phyloP scores from a whole-genome alignment of 53 echinoderm and acorn worm genomes.

The Patiria pectinifera region DNA sequence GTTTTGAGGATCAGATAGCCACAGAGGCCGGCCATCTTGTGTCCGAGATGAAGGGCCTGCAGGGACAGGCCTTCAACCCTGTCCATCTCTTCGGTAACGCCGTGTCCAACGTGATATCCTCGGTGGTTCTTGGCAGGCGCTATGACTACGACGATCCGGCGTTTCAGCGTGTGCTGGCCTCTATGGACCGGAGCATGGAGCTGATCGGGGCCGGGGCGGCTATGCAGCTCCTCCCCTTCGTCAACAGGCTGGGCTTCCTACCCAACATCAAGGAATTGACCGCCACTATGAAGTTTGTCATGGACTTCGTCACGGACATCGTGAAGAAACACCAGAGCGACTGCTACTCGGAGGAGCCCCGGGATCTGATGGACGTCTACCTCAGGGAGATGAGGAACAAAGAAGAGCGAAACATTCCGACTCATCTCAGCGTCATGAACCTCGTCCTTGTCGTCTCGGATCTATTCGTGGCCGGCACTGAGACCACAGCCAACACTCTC shows the following conservation, averaged over 20 bases:
- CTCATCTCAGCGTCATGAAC: constrained; percentile 59
- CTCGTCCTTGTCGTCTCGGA: constrained; percentile 61
- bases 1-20: constrained; percentile 60
- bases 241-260: constrained; percentile 48
- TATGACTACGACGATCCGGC: constrained; percentile 61
- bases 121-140: constrained; percentile 63
- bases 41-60: constrained; percentile 6
- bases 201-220: constrained; percentile 56
- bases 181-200: constrained; percentile 63
- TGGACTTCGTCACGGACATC: constrained; percentile 62
- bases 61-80: constrained; percentile 44
- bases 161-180: constrained; percentile 61
- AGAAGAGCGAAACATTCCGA: constrained; percentile 15
- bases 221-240: constrained; percentile 54
- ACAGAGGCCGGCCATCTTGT: constrained; percentile 40
- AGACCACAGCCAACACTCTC: constrained; percentile 72
- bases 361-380: constrained; percentile 75
- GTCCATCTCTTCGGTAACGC: constrained; percentile 60
- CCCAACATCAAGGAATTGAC: constrained; percentile 49
- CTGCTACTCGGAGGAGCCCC: constrained; percentile 40
- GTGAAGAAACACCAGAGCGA: constrained; percentile 55
- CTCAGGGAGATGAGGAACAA: constrained; percentile 63
- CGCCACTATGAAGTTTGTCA: constrained; percentile 46
- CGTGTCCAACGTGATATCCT: constrained; percentile 74
- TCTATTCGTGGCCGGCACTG: constrained; percentile 81